Base-by-base conservation (phyloP, 2,888 invertebrate species). In the Drosophila phalerata region DNA sequence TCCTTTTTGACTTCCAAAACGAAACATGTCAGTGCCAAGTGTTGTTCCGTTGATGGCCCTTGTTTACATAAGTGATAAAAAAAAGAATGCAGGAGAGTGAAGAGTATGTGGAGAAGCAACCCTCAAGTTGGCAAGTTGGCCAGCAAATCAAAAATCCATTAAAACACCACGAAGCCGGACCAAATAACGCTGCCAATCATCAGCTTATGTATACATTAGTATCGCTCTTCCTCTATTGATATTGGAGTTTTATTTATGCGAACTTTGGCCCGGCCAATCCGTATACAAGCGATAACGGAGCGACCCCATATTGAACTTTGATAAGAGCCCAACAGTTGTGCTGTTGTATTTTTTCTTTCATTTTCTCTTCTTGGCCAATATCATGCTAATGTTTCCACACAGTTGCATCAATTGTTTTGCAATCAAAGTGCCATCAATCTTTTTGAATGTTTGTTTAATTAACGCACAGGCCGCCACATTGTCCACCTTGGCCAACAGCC, bases 351-450 rank as follows among this genome's bases (percentile, higher is more conserved):
- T 52, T 52, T 32, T 57, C 13, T 13, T 51, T n/a, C 22, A 57
- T 51, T 40, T 61, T 25, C 34, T 60, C 43, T 60, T 69, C 67
- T 75, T 56, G 67, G 75, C 83, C 85, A 88, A 87, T 88, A 87
- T 88, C 81, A 87, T 87, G 89, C 87, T 88, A 88, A 88, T 88
- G 78, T 78, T 73, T 85, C 73, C 76, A 69, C 77, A 78, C 83
- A 85, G 88, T 89, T 90, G 85, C 91, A 91, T 85, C 91, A 91
- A 91, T 91, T 91, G 91, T 91, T 91, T 91, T 91, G 86, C 91
- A 91, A 91, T 91, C 91, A 91, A 87, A 75, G 82, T 77, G 90
- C 85, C 88, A 91, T 91, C 91, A 91, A 91, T 91, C 91, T 91
- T 91, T 62, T 72, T 52, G 73, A 74, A 86, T 84, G 86, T 85